phyloP scores from a whole-genome alignment of 2,113 vertebrate genomes.

The Vulpes vulpes region DNA sequence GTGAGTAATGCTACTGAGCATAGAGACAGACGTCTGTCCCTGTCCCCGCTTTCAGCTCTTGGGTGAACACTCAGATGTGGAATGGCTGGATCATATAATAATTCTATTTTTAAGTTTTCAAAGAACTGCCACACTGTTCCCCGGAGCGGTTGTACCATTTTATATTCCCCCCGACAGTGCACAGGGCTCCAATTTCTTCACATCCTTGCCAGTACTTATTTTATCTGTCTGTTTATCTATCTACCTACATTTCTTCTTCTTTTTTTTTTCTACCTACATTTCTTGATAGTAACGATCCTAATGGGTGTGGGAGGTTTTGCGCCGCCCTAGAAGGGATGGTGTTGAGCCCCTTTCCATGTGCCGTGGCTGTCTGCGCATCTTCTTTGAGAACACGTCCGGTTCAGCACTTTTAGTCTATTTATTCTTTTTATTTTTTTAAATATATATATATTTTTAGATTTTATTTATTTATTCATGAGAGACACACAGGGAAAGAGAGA shows the following conservation, averaged over 20 bases:
- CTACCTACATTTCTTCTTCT: no score
- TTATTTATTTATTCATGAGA: neutral
- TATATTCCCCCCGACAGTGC: accelerated
- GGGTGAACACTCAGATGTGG: neutral
- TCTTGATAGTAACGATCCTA: accelerated
- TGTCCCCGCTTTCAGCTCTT: neutral
- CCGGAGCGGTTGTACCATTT: neutral
- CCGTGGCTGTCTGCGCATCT: neutral
- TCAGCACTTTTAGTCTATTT: neutral
- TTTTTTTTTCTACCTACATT: neutral
- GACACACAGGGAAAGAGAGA: neutral
- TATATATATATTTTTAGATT: no score
- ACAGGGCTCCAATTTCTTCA: neutral
- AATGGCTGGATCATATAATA: neutral
- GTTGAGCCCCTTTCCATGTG: accelerated
- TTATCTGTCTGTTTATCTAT: accelerated
- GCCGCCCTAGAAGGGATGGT: neutral
- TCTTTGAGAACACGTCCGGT: neutral
- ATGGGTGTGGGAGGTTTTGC: no score
- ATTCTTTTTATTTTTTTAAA: no score
- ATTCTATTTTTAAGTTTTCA: neutral
- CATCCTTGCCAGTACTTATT: accelerated
- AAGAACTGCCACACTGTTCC: neutral
- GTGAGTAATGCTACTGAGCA: neutral
- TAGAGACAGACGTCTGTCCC: accelerated